Evolutionary conservation across 2,888 invertebrate species (phyloP).

Genomic region (Alloplasta piceator): DNA sequence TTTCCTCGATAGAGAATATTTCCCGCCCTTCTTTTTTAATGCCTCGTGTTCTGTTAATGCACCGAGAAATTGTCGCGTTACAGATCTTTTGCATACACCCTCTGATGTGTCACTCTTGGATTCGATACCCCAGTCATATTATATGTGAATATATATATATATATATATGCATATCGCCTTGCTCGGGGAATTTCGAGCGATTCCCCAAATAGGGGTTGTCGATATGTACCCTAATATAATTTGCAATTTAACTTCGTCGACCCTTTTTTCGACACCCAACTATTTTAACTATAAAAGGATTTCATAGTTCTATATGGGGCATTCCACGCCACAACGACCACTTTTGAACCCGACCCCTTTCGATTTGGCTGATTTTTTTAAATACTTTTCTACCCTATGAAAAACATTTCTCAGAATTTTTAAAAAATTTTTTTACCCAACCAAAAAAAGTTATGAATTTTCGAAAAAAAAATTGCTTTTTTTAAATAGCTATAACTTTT

Average conservation of each 20-base stretch:
- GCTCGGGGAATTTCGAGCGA: conserved; percentile 32
- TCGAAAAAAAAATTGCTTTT: no score
- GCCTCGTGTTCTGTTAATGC: conserved; percentile 76
- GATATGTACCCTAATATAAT: conserved; percentile 55
- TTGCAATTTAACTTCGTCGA: conserved; percentile 67
- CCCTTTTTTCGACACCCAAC: conserved; percentile 56
- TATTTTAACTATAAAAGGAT: conserved; percentile 38
- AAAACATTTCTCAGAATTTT: no score
- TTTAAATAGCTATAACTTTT: no score
- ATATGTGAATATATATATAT: conserved; percentile 3
- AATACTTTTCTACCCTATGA: no score
- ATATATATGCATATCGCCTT: conserved; percentile 24
- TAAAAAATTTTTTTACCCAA: no score
- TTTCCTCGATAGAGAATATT: conserved; percentile 63
- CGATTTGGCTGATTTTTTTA: no score
- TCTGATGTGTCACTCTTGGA: conserved; percentile 43
- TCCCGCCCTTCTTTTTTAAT: conserved; percentile 47
- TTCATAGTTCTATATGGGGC: no score
- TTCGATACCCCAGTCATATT: conserved; percentile 46
- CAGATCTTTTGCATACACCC: conserved; percentile 43
- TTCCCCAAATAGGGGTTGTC: conserved; percentile 50
- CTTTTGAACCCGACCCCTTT: no score
- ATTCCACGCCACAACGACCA: no score
- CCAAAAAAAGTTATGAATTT: no score
- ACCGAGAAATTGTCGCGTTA: conserved; percentile 82